A percentile compares a stretch with the other conserved stretches of the same genome.
Conservation (phyloP, 2,113 vertebrate species). For the Sphaerodactylus townsendi region DNA sequence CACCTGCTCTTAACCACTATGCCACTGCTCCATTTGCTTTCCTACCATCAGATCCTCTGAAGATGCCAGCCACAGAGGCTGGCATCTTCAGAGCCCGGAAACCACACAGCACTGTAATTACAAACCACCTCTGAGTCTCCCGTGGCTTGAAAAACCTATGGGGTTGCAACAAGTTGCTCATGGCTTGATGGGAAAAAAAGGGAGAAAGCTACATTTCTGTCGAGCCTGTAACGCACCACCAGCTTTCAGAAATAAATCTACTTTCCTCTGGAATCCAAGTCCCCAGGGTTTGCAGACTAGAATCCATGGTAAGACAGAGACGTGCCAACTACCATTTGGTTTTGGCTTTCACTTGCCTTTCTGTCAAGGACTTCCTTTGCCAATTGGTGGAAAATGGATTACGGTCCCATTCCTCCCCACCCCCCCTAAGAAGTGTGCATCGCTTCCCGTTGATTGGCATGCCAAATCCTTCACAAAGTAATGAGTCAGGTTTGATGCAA, state of each 20-base stretch:
- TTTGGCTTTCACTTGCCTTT: conserved; percentile 71
- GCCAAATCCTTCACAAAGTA: conserved; percentile 81
- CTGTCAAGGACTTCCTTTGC: conserved; percentile 75
- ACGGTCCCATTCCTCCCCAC: conserved; percentile 57
- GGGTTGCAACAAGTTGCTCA: too few relatives aligned
- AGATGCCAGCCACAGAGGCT: too few relatives aligned
- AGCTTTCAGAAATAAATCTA: conserved; percentile 9
- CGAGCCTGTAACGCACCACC: not conserved
- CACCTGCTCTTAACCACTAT: too few relatives aligned
- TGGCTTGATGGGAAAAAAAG: too few relatives aligned
- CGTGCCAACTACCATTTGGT: conserved; percentile 71
- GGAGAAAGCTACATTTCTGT: too few relatives aligned
- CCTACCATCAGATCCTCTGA: too few relatives aligned
- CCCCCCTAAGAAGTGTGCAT: conserved; percentile 67
- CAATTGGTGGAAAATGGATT: conserved; percentile 81
- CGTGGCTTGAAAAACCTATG: too few relatives aligned
- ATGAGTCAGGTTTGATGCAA: conserved; percentile 80
- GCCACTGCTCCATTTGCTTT: too few relatives aligned
- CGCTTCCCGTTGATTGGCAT: conserved; percentile 81
- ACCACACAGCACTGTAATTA: too few relatives aligned
- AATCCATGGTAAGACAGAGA: conserved; percentile 60
- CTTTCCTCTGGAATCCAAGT: conserved; percentile 60
- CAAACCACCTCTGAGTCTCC: too few relatives aligned
- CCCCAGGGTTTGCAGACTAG: conserved; percentile 54
- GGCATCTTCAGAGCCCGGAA: too few relatives aligned